Percentiles rank a stretch among this genome's conserved stretches.
Conservation (phyloP, 1,140 invertebrate genomes). For the Papilio helenus region DNA sequence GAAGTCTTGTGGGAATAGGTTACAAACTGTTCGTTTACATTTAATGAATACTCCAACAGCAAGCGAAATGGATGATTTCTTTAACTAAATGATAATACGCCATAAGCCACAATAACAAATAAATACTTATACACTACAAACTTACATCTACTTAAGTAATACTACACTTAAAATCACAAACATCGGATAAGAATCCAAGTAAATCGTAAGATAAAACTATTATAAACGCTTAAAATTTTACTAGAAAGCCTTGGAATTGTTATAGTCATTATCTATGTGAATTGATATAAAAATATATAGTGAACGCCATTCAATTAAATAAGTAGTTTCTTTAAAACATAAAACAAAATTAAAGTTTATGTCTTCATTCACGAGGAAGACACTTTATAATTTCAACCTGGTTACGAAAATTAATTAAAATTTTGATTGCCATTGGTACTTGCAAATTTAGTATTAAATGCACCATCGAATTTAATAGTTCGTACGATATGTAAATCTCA, state of each 20-base stretch:
- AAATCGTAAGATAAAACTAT: constrained; percentile 42
- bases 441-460: constrained; percentile 10
- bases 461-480: constrained; percentile 5
- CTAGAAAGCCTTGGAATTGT: constrained; percentile 62
- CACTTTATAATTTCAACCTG: not conserved
- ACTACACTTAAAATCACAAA: constrained; percentile 53
- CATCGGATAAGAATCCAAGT: constrained; percentile 42
- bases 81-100: constrained; percentile 6
- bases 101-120: constrained; percentile 30
- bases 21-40: not conserved
- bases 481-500: not conserved
- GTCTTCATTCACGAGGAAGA: not conserved
- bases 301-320: not conserved
- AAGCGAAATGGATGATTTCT: not conserved
- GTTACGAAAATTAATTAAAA: not conserved
- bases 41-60: not conserved
- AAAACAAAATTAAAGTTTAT: constrained; percentile 1
- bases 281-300: constrained; percentile 12
- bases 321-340: not conserved
- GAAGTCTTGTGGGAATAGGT: not conserved
- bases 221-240: constrained; percentile 52
- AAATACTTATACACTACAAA: constrained; percentile 34
- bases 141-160: constrained; percentile 37
- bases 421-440: not conserved
- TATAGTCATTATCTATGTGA: constrained; percentile 39